Evolutionary conservation across 2,888 invertebrate genomes (phyloP).

Genomic region (Megamerina dolium): DNA sequence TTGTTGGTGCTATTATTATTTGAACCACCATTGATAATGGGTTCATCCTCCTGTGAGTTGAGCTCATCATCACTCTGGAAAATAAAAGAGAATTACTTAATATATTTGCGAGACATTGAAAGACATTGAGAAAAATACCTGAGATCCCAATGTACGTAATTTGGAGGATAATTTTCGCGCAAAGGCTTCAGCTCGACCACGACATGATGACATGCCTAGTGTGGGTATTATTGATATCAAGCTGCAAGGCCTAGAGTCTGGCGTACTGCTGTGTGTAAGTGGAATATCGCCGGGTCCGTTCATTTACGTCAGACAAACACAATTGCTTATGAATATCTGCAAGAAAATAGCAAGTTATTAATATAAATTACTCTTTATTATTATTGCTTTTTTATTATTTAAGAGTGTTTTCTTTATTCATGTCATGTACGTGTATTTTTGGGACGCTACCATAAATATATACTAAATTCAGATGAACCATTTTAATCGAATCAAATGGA

Average conservation of each 20-base stretch:
- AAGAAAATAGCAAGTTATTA: neutral
- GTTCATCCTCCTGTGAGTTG: slow-evolving; percentile 38
- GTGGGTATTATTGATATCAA: slow-evolving; percentile 62
- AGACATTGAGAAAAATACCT: too few relatives aligned
- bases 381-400: too few relatives aligned
- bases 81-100: too few relatives aligned
- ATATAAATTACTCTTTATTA: neutral
- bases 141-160: slow-evolving; percentile 62
- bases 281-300: slow-evolving; percentile 47
- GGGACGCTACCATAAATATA: too few relatives aligned
- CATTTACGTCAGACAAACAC: slow-evolving; percentile 40
- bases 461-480: too few relatives aligned
- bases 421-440: too few relatives aligned
- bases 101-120: too few relatives aligned
- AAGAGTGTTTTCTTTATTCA: too few relatives aligned
- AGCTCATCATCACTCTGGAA: slow-evolving; percentile 35
- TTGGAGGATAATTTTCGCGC: slow-evolving; percentile 71
- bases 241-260: slow-evolving; percentile 57
- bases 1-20: slow-evolving; percentile 29
- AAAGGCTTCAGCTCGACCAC: slow-evolving; percentile 74
- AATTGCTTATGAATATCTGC: neutral
- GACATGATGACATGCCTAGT: slow-evolving; percentile 67
- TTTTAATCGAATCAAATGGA: too few relatives aligned
- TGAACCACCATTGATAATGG: slow-evolving; percentile 39
- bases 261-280: slow-evolving; percentile 39